These are phyloP conservation scores for Luidia sarsii DNA, from an alignment of 53 echinoderm and acorn worm species.

Conservation along the genomic window DNA sequence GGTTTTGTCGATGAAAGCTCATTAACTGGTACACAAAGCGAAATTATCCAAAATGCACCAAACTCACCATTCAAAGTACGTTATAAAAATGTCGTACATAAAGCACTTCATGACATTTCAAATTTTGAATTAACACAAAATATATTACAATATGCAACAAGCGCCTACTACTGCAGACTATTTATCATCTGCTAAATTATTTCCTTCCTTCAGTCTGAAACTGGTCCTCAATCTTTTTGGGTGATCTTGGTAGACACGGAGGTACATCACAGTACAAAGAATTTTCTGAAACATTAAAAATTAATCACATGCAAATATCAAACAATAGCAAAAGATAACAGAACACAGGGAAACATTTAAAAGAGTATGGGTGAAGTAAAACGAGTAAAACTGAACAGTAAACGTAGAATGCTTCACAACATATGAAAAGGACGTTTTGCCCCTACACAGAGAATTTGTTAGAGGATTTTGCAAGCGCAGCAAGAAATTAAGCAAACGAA, in stretches of 20 bases:
- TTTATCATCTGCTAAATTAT: neutral
- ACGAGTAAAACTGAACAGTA: neutral
- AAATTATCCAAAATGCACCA: neutral
- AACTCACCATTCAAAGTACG: neutral
- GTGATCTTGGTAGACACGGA: neutral
- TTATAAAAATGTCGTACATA: neutral
- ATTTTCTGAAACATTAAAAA: neutral
- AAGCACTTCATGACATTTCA: neutral
- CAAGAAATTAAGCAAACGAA: neutral
- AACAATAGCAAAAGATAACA: neutral
- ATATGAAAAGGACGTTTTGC: neutral
- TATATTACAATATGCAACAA: neutral
- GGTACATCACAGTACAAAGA: neutral
- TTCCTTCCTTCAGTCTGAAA: neutral
- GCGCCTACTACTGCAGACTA: neutral
- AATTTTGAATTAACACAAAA: neutral
- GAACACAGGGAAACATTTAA: neutral
- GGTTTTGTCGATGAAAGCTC: neutral
- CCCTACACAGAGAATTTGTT: constrained; percentile 2
- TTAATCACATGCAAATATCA: neutral
- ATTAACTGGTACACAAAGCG: neutral
- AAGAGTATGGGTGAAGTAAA: constrained; percentile 22
- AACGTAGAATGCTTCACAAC: neutral
- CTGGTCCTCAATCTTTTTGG: neutral
- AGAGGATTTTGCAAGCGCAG: neutral